Conservation (phyloP, 2,797 vertebrate species). For the Coranthus polyacanthus region DNA sequence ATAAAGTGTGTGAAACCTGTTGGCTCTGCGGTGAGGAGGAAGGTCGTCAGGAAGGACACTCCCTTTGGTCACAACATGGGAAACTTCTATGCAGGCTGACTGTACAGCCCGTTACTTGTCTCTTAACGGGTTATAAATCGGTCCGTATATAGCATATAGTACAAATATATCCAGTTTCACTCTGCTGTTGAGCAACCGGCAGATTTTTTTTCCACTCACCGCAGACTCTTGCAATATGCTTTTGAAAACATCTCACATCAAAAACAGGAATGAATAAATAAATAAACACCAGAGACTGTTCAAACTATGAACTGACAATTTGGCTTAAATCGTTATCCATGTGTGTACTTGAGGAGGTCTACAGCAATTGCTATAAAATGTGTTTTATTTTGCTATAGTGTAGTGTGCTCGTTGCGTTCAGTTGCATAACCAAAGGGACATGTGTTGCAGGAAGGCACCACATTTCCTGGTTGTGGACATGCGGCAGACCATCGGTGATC, state of each 20-base stretch:
- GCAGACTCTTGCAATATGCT: neutral
- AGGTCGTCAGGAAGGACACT: constrained; percentile 70
- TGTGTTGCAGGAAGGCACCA: constrained; percentile 15
- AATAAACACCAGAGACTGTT: too few relatives aligned
- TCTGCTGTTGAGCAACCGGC: constrained; percentile 6
- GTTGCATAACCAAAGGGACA: neutral
- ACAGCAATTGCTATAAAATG: too few relatives aligned
- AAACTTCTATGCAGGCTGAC: constrained; percentile 35
- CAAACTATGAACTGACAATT: neutral
- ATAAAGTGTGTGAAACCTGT: constrained; percentile 34
- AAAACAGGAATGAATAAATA: too few relatives aligned
- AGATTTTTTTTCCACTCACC: constrained; percentile 5
- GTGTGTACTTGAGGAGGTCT: too few relatives aligned
- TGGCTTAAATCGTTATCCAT: too few relatives aligned
- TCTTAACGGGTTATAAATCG: neutral
- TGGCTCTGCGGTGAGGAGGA: constrained; percentile 41
- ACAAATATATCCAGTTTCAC: constrained; percentile 1
- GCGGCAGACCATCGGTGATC: constrained; percentile 5
- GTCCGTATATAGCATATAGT: neutral
- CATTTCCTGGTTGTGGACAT: neutral
- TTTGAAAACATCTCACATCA: too few relatives aligned
- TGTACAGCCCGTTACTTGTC: constrained; percentile 10
- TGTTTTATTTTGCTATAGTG: neutral
- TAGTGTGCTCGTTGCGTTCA: neutral
- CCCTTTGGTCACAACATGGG: constrained; percentile 54